These are phyloP conservation scores for Pterois miles DNA, from an alignment of 2,797 vertebrate genomes.

Conservation along the genomic window DNA sequence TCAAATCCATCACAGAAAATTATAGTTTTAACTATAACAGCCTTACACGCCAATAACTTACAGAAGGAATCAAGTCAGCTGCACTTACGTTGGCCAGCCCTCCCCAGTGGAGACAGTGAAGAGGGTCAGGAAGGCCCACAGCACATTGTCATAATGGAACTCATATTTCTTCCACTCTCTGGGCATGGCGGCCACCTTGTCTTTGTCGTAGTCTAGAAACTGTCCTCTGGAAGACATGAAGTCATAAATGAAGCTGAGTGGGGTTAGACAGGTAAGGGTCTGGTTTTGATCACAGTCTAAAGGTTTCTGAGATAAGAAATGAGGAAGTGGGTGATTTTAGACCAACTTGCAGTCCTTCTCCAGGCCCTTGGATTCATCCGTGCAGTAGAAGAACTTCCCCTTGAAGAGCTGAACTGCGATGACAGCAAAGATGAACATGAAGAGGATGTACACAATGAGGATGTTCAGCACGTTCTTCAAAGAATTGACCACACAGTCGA, in stretches of 20 bases:
- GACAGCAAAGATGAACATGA: slow-evolving; percentile 99
- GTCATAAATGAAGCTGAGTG: not conserved
- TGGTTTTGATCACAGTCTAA: not conserved
- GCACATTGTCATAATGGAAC: slow-evolving; percentile 98
- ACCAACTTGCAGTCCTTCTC: slow-evolving; percentile 95
- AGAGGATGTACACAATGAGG: slow-evolving; percentile 97
- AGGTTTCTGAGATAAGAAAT: not conserved
- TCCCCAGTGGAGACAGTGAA: slow-evolving; percentile 98
- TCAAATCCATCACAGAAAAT: not conserved
- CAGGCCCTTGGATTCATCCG: slow-evolving; percentile 94
- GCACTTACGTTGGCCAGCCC: slow-evolving; percentile 96
- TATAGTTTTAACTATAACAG: not conserved
- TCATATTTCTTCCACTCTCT: slow-evolving; percentile 96
- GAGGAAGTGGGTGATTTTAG: not conserved
- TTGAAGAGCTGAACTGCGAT: slow-evolving; percentile 98
- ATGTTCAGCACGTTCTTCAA: slow-evolving; percentile 98
- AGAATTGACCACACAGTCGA: slow-evolving; percentile 98
- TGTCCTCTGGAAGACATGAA: slow-evolving; percentile 86
- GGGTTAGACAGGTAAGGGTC: not conserved
- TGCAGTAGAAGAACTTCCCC: slow-evolving; percentile 98
- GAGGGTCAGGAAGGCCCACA: slow-evolving; percentile 96
- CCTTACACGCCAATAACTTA: not conserved
- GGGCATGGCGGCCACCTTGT: slow-evolving; percentile 90
- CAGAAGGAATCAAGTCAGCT: not conserved
- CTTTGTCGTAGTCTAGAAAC: slow-evolving; percentile 93